Evolutionary conservation across 2,888 invertebrate genomes (phyloP), one percentile per base, ranked within the genome.

Genomic region (Tyria jacobaeae): DNA sequence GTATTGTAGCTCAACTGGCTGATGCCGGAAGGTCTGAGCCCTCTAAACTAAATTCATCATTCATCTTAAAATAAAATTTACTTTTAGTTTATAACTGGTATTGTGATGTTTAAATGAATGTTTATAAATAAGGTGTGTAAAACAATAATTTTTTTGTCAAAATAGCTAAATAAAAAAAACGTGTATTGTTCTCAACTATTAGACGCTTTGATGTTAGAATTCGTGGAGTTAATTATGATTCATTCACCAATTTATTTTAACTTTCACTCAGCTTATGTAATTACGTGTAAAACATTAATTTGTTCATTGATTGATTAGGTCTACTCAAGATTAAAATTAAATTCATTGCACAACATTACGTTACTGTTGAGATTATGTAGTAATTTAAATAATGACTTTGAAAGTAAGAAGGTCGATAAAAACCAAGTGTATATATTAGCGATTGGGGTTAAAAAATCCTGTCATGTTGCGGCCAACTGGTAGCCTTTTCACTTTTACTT

Each of bases 161-260:
- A 35, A 14, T 3, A 17, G 21, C 4, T 15, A 39, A 41, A 14
- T 34, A 15, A 49, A 58, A 10, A 58, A 51, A 21, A 5, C 3
- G 27, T 37, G 31, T 21, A 56, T 56, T 73, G 59, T 75, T 75
- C 62, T 64, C 60, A n/a, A 57, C 57, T 70, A 74, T 73, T 64
- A 67, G 56, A 61, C 48, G 2, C 6, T 15, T 27, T 54, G 50
- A 53, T 68, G 61, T 56, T 70, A 71, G 69, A 66, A 66, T 76
- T 53, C 65, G 58, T 71, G 61, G 66, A 61, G 68, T 60, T 78
- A 73, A 81, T 76, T 69, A 78, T 80, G 80, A 85, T 82, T 80
- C 78, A 84, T 81, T 71, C 70, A 66, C 58, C 71, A 76, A 76
- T 76, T 74, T 72, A 60, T 66, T 68, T 59, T 57, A 64, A 78